phyloP scores from a whole-genome alignment of 1,140 invertebrate species.

The Macrosteles quadrilineatus region DNA sequence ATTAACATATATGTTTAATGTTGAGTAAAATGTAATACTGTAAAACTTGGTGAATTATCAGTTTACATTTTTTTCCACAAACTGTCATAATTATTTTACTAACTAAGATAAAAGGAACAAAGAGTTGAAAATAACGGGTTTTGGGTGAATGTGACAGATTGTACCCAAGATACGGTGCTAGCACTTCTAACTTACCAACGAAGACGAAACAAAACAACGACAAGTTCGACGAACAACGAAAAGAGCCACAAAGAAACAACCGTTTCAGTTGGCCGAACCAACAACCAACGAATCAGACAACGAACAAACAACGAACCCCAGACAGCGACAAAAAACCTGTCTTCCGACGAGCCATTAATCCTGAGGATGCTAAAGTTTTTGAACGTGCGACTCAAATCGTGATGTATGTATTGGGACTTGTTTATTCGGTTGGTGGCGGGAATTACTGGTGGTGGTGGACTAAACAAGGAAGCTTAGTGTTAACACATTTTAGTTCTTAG shows the following conservation, averaged over 20 bases:
- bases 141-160: too few species aligned
- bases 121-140: too few species aligned
- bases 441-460: slow-evolving; percentile 13
- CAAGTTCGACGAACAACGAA: slow-evolving; percentile 19
- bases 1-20: too few species aligned
- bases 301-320: slow-evolving; percentile 47
- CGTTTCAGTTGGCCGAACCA: slow-evolving; percentile 25
- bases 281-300: slow-evolving; percentile 26
- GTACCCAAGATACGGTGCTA: slow-evolving; percentile 20
- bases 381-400: slow-evolving; percentile 81
- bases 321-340: slow-evolving; percentile 54
- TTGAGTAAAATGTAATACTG: too few species aligned
- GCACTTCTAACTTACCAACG: slow-evolving; percentile 7
- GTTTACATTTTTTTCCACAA: too few species aligned
- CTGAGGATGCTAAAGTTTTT: slow-evolving; percentile 74
- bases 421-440: slow-evolving; percentile 15
- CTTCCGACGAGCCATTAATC: slow-evolving; percentile 42
- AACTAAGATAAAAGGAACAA: too few species aligned
- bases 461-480: too few species aligned
- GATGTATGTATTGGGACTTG: slow-evolving; percentile 70
- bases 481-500: background rate
- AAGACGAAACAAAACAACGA: slow-evolving; percentile 18
- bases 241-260: slow-evolving; percentile 18
- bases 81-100: too few species aligned
- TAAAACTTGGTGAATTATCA: too few species aligned